phyloP scores from a whole-genome alignment of 2,888 invertebrate species.

The Drosophila prostipennis region DNA sequence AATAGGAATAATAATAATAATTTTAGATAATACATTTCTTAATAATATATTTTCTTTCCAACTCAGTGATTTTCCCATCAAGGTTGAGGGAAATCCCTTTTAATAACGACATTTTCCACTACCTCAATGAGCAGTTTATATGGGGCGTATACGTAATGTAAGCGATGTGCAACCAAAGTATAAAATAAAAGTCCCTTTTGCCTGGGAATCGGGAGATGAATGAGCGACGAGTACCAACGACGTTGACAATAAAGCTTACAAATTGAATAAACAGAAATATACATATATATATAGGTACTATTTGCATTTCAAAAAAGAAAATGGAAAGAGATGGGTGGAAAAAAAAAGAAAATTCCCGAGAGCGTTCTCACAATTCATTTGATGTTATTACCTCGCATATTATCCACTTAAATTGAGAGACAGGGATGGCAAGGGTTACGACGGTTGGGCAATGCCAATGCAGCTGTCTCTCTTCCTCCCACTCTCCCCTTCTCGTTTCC shows the following conservation, averaged over 20 bases:
- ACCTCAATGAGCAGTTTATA: conserved; percentile 2
- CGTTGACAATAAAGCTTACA: conserved; percentile 62
- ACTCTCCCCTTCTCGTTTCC: neutral
- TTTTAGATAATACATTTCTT: neutral
- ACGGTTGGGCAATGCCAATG: conserved; percentile 5
- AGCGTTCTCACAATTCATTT: conserved; percentile 35
- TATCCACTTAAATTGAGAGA: conserved; percentile 35
- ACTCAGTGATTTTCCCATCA: neutral
- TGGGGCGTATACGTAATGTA: conserved; percentile 16
- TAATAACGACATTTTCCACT: conserved; percentile 2
- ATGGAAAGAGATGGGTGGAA: neutral
- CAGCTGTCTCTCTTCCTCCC: conserved; percentile 1
- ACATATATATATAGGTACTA: conserved; percentile 27
- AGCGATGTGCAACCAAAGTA: conserved; percentile 12
- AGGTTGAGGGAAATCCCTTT: conserved; percentile 6
- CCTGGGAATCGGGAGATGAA: conserved; percentile 11
- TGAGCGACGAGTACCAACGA: conserved; percentile 31
- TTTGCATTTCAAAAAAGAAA: conserved; percentile 48
- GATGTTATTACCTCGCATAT: conserved; percentile 32
- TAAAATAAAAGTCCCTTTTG: conserved; percentile 9
- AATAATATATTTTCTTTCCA: neutral
- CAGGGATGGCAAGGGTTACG: conserved; percentile 15
- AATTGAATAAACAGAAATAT: conserved; percentile 66
- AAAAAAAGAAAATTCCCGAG: conserved; percentile 11
- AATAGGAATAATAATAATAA: no score